Percentiles rank a stretch among this genome's conserved stretches.
These are phyloP conservation scores for Enteromius argenteus DNA, from an alignment of 2,797 vertebrate genomes.

Conservation along the genomic window DNA sequence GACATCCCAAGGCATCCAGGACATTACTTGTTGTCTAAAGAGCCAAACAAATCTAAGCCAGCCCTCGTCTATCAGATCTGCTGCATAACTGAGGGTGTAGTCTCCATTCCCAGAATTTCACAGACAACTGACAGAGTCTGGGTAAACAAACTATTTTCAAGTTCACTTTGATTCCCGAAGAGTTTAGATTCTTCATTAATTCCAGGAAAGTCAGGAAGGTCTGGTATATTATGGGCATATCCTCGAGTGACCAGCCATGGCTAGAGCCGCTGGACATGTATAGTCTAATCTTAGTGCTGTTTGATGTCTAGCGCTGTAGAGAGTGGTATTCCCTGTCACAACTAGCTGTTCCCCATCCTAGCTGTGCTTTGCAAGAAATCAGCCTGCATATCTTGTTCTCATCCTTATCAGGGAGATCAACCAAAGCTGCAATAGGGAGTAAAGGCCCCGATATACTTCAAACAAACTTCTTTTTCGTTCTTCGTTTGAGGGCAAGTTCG, in stretches of 20 bases:
- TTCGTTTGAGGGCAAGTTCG: no score
- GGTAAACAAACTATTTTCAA: neutral
- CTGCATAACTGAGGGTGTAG: neutral
- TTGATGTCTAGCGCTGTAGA: neutral
- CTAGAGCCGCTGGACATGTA: neutral
- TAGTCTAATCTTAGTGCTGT: neutral
- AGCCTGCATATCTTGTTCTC: neutral
- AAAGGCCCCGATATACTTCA: no score
- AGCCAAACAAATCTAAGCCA: neutral
- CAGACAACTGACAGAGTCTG: no score
- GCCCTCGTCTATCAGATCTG: neutral
- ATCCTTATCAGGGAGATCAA: neutral
- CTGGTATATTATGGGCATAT: neutral
- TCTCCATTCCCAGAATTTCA: neutral
- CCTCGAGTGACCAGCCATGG: neutral
- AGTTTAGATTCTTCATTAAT: neutral
- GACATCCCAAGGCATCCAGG: neutral
- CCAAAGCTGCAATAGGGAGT: neutral
- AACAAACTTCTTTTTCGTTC: no score
- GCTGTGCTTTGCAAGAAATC: neutral
- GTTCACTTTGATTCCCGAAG: neutral
- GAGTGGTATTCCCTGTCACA: neutral
- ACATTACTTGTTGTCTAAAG: neutral
- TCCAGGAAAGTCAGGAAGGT: neutral
- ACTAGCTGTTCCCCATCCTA: neutral